Evolutionary conservation across 2,888 invertebrate genomes (phyloP).

Genomic region (Masnerella sp.): DNA sequence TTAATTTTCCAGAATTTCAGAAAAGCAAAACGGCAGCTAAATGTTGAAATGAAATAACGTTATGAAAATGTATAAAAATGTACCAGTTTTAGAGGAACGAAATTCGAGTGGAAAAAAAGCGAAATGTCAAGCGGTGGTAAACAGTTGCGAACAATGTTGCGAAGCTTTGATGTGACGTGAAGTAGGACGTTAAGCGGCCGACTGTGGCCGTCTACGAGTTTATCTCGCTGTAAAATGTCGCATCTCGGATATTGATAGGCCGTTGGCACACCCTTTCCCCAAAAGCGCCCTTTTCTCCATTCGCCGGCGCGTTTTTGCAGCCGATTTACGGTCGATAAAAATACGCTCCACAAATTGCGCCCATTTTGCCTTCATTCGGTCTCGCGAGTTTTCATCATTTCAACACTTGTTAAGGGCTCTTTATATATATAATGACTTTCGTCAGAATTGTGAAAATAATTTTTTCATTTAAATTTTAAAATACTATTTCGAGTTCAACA

Average conservation of each 20-base stretch:
- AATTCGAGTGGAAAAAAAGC: conserved; percentile 28
- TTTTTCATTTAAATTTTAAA: no score
- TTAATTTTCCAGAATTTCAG: no score
- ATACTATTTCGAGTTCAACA: no score
- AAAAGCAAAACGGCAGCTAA: no score
- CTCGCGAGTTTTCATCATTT: conserved; percentile 18
- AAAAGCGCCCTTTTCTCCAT: conserved; percentile 13
- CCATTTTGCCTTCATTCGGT: conserved; percentile 39
- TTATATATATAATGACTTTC: no score
- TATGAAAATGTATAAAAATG: no score
- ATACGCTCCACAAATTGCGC: conserved; percentile 26
- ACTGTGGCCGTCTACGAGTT: conserved; percentile 43
- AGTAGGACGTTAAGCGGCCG: conserved; percentile 59
- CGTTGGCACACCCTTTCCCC: conserved; percentile 13
- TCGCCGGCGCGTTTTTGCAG: conserved; percentile 2
- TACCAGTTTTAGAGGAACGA: no score
- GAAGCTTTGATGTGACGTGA: conserved; percentile 76
- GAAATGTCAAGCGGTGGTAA: conserved; percentile 68
- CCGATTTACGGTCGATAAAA: conserved; percentile 51
- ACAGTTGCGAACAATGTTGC: conserved; percentile 76
- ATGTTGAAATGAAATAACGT: no score
- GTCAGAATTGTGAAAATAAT: no score
- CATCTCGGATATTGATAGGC: conserved; percentile 51
- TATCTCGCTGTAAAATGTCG: conserved; percentile 52
- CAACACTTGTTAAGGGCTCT: no score